These are phyloP conservation scores for Stegastes partitus DNA, from an alignment of 2,113 vertebrate species.

Conservation along the genomic window DNA sequence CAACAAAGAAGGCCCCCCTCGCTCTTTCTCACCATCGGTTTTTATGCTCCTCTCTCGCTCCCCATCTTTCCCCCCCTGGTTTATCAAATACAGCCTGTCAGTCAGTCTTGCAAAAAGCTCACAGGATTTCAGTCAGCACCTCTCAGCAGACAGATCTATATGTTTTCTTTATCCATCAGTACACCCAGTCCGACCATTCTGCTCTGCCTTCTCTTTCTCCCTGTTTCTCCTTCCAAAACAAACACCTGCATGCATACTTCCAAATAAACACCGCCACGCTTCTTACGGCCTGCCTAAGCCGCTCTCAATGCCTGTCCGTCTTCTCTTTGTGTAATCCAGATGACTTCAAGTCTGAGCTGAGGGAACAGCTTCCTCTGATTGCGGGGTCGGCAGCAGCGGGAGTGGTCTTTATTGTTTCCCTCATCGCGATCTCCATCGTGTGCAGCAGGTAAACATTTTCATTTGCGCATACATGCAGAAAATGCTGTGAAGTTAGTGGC, in stretches of 20 bases:
- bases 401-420: conserved; percentile 96
- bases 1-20: conserved; percentile 28
- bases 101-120: conserved; percentile 55
- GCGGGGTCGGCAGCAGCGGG: conserved; percentile 95
- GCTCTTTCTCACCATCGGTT: conserved; percentile 28
- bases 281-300: conserved; percentile 7
- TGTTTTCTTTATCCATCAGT: conserved; percentile 65
- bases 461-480: conserved; percentile 3
- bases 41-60: conserved; percentile 29
- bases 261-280: conserved; percentile 16
- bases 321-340: conserved; percentile 82
- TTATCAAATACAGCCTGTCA: conserved; percentile 71
- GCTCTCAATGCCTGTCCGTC: conserved; percentile 13
- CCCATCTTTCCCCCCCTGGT: conserved; percentile 27
- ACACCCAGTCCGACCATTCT: conserved; percentile 40
- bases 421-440: conserved; percentile 97
- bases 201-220: conserved; percentile 24
- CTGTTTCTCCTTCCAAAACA: conserved; percentile 1
- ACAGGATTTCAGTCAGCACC: conserved; percentile 55
- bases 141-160: conserved; percentile 57
- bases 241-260: conserved; percentile 3
- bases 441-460: conserved; percentile 94
- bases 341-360: conserved; percentile 97
- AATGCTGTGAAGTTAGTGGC: background rate
- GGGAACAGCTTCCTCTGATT: conserved; percentile 96